Conservation (phyloP, 2,888 invertebrate genomes). For the Apeira syringaria region DNA sequence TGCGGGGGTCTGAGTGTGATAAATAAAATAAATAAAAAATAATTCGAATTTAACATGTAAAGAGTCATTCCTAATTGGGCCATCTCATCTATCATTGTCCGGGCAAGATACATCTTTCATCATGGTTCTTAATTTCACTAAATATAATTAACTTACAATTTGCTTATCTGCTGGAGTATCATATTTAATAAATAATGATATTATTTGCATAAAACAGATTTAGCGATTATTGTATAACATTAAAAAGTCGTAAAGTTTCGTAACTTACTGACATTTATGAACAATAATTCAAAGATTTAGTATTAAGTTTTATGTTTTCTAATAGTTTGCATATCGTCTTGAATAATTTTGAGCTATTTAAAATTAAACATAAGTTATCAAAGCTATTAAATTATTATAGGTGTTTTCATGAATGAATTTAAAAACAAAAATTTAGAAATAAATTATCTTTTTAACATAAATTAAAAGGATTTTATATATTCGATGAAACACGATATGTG, state of each 20-base stretch:
- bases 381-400: constrained; percentile 8
- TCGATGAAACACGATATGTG: background rate
- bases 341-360: constrained; percentile 4
- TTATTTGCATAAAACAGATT: constrained; percentile 15
- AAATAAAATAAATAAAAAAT: too few relatives aligned
- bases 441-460: background rate
- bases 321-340: constrained; percentile 11
- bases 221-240: constrained; percentile 18
- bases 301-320: constrained; percentile 4
- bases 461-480: background rate
- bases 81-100: constrained; percentile 42
- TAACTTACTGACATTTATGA: constrained; percentile 14
- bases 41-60: constrained; percentile 13
- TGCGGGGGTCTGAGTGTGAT: too few relatives aligned
- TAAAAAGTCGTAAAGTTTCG: constrained; percentile 12
- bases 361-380: constrained; percentile 14
- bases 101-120: constrained; percentile 40
- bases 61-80: constrained; percentile 22
- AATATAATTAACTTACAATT: constrained; percentile 24
- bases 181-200: constrained; percentile 8
- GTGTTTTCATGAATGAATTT: constrained; percentile 3
- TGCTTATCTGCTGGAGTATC: constrained; percentile 10
- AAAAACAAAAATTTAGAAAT: too few relatives aligned
- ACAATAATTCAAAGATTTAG: constrained; percentile 18
- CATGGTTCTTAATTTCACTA: constrained; percentile 24